Conservation (phyloP, 2,113 vertebrate species). For the Peromyscus polionotus region DNA sequence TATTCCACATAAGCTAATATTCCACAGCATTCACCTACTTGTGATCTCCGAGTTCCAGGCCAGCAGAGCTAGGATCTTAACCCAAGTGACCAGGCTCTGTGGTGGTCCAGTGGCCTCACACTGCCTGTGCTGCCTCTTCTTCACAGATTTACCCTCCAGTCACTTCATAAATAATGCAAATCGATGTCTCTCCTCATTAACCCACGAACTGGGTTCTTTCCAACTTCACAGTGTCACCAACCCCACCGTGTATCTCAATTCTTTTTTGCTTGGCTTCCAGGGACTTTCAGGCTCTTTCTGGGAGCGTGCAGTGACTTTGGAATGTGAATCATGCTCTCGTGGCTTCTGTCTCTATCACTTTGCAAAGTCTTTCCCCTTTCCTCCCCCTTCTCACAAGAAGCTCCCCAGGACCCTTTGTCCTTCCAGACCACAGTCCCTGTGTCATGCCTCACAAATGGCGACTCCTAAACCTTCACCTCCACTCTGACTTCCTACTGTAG, state of each 20-base stretch:
- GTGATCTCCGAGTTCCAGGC: not conserved
- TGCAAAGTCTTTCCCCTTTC: not conserved
- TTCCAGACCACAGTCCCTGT: not conserved
- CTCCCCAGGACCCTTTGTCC: not conserved
- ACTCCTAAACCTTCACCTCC: not conserved
- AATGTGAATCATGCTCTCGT: not conserved
- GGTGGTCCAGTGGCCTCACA: rapidly evolving
- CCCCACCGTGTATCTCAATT: not conserved
- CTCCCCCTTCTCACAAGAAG: not conserved
- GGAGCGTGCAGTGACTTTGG: not conserved
- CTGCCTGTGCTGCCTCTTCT: not conserved
- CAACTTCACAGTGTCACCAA: not conserved
- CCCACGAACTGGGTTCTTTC: not conserved
- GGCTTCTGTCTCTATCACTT: not conserved
- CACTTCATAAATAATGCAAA: not conserved
- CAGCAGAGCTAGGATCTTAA: not conserved
- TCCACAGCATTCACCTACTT: not conserved
- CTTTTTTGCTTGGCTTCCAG: not conserved
- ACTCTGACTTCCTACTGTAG: not conserved
- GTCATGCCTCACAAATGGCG: not conserved
- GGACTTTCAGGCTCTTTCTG: not conserved
- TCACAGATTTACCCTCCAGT: not conserved
- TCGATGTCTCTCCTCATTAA: not conserved
- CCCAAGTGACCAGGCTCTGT: not conserved
- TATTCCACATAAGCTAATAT: not conserved